Percentiles rank a stretch among this genome's conserved stretches.
These are phyloP conservation scores for Caiman crocodilus DNA, from an alignment of 2,797 vertebrate species.

Conservation along the genomic window DNA sequence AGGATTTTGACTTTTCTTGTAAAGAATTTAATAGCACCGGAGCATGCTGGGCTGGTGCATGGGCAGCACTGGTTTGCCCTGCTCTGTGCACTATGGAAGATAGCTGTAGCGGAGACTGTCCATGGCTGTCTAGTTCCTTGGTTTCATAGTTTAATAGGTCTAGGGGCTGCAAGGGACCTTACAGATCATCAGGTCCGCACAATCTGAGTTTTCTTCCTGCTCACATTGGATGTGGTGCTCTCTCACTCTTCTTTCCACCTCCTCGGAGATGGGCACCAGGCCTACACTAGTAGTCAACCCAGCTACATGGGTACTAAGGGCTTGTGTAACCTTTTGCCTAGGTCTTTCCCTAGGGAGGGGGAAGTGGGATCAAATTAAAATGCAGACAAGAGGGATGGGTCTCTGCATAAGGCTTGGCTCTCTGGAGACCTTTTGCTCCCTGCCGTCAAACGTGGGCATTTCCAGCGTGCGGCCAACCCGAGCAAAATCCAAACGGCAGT, in stretches of 20 bases:
- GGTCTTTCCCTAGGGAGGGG: too few relatives aligned
- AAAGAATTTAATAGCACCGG: background rate
- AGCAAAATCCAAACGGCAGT: background rate
- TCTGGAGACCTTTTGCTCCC: too few relatives aligned
- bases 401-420: too few relatives aligned
- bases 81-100: rapidly evolving
- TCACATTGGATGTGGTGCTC: too few relatives aligned
- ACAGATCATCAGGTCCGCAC: too few relatives aligned
- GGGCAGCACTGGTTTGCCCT: background rate
- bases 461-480: rapidly evolving
- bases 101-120: background rate
- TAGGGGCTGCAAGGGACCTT: too few relatives aligned
- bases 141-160: too few relatives aligned
- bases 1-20: background rate
- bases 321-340: background rate
- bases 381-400: too few relatives aligned
- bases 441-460: background rate
- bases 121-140: too few relatives aligned
- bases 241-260: background rate
- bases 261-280: background rate
- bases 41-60: background rate
- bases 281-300: background rate
- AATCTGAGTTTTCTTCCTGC: rapidly evolving
- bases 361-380: too few relatives aligned
- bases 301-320: background rate